Base-by-base conservation (phyloP, 2,888 invertebrate genomes). In the Pinctada fucata region DNA sequence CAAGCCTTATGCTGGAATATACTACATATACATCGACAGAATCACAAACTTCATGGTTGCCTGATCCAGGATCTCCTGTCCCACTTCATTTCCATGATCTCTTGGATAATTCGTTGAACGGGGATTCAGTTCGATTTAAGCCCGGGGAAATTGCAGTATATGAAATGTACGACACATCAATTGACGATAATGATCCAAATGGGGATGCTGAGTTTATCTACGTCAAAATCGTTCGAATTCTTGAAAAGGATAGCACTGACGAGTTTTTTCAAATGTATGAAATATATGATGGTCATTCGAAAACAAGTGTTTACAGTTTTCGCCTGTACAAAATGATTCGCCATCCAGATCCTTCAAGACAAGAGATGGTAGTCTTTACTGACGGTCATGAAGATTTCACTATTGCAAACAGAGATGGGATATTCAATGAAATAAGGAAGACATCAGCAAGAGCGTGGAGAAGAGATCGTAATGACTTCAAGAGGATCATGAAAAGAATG, bases 401-500 rank as follows among this genome's bases (percentile, higher is more conserved):
- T 2, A 45, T 6, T 3, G n/a, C 31, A 6, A 64, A n/a, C 16
- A 31, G 45, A 31, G 66, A 71, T 16, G 49, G 51, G 5, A 75
- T 75, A 10, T 50, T 75, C 4, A 58, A 65, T 10, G 75, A 79
- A 65, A 75, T 79, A 13, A 65, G 49, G 47, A 45, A 52, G 66
- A 58, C 31, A n/a, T 48, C 75, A 45, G 49, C 6, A 6, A 31
- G 49, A 10, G 65, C 75, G 13, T 79, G 79, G 79, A 50, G 50
- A 51, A 8, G 66, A 67, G 58, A 67, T 10, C 8, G 52, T 6
- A 2, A 10, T 8, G 64, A 68, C 16, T 63, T 67, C 45, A 70
- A 66, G 58, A 65, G 51, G 13, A 58, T 87, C 49, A 69, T 84
- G 3, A 85, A 85, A 74, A 71, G 88, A 71, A 70, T 87, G 3